Evolutionary conservation across 2,888 invertebrate species (phyloP), one percentile per base, ranked within the genome.

Genomic region (Hirtodrosophila trivittata): DNA sequence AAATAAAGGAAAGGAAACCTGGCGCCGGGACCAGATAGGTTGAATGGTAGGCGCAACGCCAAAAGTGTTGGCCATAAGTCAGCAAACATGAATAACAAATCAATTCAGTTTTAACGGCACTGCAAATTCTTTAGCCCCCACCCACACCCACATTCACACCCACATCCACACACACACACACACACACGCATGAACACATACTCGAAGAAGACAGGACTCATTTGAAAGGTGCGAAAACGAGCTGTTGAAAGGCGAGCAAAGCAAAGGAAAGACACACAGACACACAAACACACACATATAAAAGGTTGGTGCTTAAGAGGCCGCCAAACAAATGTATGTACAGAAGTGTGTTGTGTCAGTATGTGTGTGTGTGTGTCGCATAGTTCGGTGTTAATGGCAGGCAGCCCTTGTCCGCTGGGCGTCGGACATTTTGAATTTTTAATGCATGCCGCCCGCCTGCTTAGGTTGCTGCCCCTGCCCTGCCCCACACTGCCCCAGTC

Each of bases 11-110:
- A 73, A 67, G 56, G 60, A 63, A 70, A 56, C 38, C 18, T 54
- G 59, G 69, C 59, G 65, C 76, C 86, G 35, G 39, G 62, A 52
- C 63, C 52, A 66, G 66, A 52, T 67, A 64, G 57, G 74, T 67
- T 73, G 77, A 83, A 83, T 76, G 76, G 80, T 86, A 81, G 80
- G 80, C 84, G 70, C 84, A 73, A 68, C 70, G 75, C 77, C 86
- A 75, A 78, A 84, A 82, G 82, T 84, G 86, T 81, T 86, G 84
- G 76, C 88, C 78, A 86, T 86, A 86, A 88, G 88, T 86, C 87
- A 86, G 86, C 78, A 83, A 81, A 86, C 86, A 86, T 86, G 86
- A 88, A 88, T 86, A 86, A 88, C 88, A 88, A 86, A 86, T 88
- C 86, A 88, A 86, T 86, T 87, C 83, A 68, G 77, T 82, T 86